Evolutionary conservation across 1,140 invertebrate species (phyloP).

Genomic region (Lordiphosa stackelbergi): DNA sequence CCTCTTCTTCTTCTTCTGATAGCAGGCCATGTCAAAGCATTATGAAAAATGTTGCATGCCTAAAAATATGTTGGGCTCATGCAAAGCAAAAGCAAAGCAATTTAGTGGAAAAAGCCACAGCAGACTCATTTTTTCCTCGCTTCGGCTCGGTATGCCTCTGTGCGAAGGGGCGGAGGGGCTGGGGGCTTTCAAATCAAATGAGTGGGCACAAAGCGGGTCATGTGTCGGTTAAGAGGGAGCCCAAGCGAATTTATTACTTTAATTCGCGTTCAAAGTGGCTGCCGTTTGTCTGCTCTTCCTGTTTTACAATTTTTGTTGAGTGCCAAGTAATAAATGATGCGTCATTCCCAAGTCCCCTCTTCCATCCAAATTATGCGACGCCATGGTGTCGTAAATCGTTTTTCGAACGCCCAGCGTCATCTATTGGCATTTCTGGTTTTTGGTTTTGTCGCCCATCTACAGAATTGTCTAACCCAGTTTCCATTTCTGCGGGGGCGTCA

Average conservation of each 20-base stretch:
- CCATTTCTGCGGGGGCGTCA: conserved; percentile 13
- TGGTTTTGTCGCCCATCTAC: conserved; percentile 28
- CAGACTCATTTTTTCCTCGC: conserved; percentile 24
- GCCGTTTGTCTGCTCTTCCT: conserved; percentile 49
- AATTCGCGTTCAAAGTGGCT: conserved; percentile 59
- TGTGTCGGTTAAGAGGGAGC: conserved; percentile 27
- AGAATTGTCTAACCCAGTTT: conserved; percentile 46
- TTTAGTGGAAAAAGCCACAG: conserved; percentile 52
- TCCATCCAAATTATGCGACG: conserved; percentile 49
- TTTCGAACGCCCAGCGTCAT: conserved; percentile 39
- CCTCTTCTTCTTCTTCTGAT: neutral
- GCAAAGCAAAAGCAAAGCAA: conserved; percentile 47
- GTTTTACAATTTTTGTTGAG: conserved; percentile 60
- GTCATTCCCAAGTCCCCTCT: conserved; percentile 25
- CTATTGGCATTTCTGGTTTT: conserved; percentile 36
- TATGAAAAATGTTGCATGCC: conserved; percentile 64
- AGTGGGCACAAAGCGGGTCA: conserved; percentile 45
- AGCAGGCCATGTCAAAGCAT: conserved; percentile 34
- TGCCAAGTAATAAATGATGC: conserved; percentile 60
- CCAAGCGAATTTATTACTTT: conserved; percentile 65
- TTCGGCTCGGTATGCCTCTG: conserved; percentile 33
- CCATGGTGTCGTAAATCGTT: conserved; percentile 60
- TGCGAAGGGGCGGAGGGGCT: conserved; percentile 20
- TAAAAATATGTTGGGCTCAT: conserved; percentile 52
- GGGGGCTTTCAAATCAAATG: conserved; percentile 56